These are phyloP conservation scores for Ancistrus triradiatus DNA, from an alignment of 2,113 vertebrate species.

Conservation along the genomic window DNA sequence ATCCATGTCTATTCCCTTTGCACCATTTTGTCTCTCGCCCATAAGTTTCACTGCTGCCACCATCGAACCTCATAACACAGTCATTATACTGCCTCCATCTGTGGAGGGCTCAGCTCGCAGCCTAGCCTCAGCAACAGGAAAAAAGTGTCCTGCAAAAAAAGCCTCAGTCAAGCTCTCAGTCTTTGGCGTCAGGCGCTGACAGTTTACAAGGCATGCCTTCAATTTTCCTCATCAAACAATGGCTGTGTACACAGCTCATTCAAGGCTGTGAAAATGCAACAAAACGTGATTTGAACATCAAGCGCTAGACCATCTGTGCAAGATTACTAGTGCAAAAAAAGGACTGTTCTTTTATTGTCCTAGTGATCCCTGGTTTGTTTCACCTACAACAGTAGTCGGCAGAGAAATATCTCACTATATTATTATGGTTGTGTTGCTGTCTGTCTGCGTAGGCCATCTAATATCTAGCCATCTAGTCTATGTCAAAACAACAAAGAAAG, in stretches of 20 bases:
- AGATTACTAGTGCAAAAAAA: constrained; percentile 60
- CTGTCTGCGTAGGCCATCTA: constrained; percentile 37
- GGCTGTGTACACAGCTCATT: constrained; percentile 71
- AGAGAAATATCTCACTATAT: constrained; percentile 33
- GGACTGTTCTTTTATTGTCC: constrained; percentile 59
- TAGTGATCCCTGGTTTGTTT: constrained; percentile 52
- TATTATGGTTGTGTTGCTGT: constrained; percentile 36
- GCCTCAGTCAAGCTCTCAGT: constrained; percentile 62
- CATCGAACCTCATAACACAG: constrained; percentile 25
- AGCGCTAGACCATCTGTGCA: constrained; percentile 65
- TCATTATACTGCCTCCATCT: constrained; percentile 37
- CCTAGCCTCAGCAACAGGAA: constrained; percentile 51
- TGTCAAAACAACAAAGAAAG: constrained; percentile 32
- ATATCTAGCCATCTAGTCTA: constrained; percentile 23
- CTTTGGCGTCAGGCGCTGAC: constrained; percentile 63
- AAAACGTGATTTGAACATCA: constrained; percentile 74
- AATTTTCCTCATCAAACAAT: constrained; percentile 79
- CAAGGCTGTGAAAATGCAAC: constrained; percentile 66
- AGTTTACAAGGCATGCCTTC: constrained; percentile 74
- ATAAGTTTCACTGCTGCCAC: constrained; percentile 12
- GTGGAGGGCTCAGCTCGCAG: constrained; percentile 46
- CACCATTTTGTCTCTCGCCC: constrained; percentile 26
- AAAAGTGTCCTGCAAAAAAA: constrained; percentile 57
- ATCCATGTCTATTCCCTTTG: constrained; percentile 36
- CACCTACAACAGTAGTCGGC: constrained; percentile 40